A percentile compares a stretch with the other conserved stretches of the same genome.
phyloP scores from a whole-genome alignment of 2,888 invertebrate species.

The Melieria crassipennis region DNA sequence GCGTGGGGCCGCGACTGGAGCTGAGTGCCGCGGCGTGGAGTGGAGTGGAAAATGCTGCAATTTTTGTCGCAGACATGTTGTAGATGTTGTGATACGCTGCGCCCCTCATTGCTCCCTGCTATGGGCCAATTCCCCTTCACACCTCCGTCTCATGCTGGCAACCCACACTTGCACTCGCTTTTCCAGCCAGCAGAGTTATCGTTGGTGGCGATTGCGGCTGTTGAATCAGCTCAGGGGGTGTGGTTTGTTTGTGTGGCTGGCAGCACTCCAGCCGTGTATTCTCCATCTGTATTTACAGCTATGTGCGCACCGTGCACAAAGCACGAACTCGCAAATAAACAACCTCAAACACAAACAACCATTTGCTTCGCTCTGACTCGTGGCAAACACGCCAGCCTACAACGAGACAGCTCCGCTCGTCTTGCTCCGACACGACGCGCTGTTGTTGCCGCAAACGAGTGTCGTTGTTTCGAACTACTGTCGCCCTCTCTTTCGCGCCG shows the following conservation, averaged over 20 bases:
- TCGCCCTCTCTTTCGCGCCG: too few species aligned
- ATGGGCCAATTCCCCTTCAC: not conserved
- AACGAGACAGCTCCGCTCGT: too few species aligned
- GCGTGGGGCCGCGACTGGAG: too few species aligned
- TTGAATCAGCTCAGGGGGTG: slow-evolving; percentile 1
- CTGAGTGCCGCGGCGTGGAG: slow-evolving; percentile 7
- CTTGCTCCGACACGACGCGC: too few species aligned
- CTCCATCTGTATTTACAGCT: slow-evolving; percentile 15
- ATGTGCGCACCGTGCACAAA: slow-evolving; percentile 37
- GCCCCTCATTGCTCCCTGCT: not conserved
- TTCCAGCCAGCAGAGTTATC: not conserved
- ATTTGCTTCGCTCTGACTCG: too few species aligned
- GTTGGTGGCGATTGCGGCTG: not conserved
- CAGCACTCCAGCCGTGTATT: slow-evolving; percentile 3
- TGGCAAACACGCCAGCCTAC: too few species aligned
- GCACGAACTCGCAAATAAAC: slow-evolving; percentile 13
- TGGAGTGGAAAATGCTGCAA: slow-evolving; percentile 34
- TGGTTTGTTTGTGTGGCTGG: slow-evolving; percentile 1
- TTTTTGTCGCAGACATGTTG: slow-evolving; percentile 45
- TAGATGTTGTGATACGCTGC: slow-evolving; percentile 40
- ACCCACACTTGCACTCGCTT: not conserved
- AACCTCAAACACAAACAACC: slow-evolving; percentile 22
- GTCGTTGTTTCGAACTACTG: too few species aligned
- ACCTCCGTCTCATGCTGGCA: not conserved
- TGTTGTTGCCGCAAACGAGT: too few species aligned